phyloP scores from a whole-genome alignment of 92 coral and sea anemone genomes.

The Phenganax stokvisi region DNA sequence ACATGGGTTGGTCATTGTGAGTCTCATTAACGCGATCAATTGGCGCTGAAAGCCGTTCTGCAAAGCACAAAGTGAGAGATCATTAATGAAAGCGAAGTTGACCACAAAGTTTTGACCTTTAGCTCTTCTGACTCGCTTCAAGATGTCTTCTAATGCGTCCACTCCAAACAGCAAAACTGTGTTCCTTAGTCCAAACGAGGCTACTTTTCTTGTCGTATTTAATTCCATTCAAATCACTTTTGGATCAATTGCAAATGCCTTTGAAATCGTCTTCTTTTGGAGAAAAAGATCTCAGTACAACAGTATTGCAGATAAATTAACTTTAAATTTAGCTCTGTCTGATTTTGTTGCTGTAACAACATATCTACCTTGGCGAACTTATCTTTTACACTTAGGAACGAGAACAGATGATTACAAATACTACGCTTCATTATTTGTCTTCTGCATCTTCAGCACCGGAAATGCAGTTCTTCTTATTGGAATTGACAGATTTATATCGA shows the following conservation, averaged over 20 bases:
- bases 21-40: neutral
- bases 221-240: constrained; percentile 20
- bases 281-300: neutral
- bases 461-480: constrained; percentile 18
- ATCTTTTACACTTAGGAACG: neutral
- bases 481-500: constrained; percentile 17
- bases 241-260: constrained; percentile 7
- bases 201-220: constrained; percentile 7
- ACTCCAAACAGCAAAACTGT: neutral
- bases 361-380: constrained; percentile 17
- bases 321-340: constrained; percentile 10
- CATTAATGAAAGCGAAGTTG: neutral
- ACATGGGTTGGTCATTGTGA: neutral
- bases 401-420: neutral
- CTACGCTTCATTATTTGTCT: constrained; percentile 25
- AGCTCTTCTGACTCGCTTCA: neutral
- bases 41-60: neutral
- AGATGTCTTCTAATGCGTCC: neutral
- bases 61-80: neutral
- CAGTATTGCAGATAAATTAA: constrained; percentile 8
- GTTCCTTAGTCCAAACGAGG: neutral
- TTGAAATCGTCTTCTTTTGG: constrained; percentile 1
- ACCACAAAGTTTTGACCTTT: neutral
- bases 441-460: neutral
- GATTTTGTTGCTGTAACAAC: constrained; percentile 14